Conservation (phyloP, 2,888 invertebrate genomes). For the Opisthograptis luteolata region DNA sequence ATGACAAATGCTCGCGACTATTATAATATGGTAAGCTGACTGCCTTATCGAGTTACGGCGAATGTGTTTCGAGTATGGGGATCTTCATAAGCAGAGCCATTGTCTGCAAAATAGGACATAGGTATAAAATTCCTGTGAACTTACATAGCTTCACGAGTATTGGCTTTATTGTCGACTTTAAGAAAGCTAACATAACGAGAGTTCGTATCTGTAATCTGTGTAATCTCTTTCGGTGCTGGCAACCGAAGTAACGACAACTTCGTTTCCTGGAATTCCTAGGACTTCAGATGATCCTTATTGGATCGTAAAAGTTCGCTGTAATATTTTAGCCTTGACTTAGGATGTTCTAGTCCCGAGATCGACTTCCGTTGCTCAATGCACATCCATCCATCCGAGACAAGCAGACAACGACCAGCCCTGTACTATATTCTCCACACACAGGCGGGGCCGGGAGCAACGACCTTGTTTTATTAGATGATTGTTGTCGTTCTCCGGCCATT, state of each 20-base stretch:
- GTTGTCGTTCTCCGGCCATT: constrained; percentile 38
- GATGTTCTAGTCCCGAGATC: constrained; percentile 9
- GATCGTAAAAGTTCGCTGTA: too few relatives aligned
- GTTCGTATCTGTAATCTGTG: too few relatives aligned
- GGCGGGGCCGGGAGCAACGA: constrained; percentile 46
- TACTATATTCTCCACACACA: constrained; percentile 7
- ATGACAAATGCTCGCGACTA: constrained; percentile 27
- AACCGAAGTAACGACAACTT: too few relatives aligned
- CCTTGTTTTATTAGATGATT: constrained; percentile 54
- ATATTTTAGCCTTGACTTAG: background rate
- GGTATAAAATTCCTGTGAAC: too few relatives aligned
- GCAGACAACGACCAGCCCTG: constrained; percentile 42
- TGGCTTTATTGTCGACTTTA: too few relatives aligned
- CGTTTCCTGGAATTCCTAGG: too few relatives aligned
- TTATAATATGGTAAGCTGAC: constrained; percentile 18
- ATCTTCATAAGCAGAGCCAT: constrained; percentile 1
- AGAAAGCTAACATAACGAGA: too few relatives aligned
- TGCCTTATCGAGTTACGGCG: constrained; percentile 11
- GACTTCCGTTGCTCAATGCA: constrained; percentile 41
- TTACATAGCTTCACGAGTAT: too few relatives aligned
- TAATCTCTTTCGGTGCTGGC: too few relatives aligned
- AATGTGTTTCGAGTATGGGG: background rate
- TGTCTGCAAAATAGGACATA: background rate
- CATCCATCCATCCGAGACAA: constrained; percentile 54
- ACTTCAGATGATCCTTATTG: too few relatives aligned